Conservation (phyloP, 1,140 invertebrate genomes). For the Drosophila lacertosa region DNA sequence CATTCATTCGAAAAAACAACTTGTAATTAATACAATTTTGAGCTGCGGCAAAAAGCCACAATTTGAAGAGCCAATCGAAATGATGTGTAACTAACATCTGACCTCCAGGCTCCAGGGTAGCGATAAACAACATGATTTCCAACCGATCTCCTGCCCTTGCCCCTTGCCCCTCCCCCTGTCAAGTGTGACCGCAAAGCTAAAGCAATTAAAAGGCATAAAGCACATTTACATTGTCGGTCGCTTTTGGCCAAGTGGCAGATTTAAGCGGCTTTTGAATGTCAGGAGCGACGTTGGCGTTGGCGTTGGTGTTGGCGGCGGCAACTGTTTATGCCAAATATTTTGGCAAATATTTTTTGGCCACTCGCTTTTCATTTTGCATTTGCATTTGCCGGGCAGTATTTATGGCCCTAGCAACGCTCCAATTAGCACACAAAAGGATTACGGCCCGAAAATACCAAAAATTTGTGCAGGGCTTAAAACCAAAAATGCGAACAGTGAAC, state of each 20-base stretch:
- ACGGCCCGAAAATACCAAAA: conserved; percentile 62
- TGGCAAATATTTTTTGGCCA: conserved; percentile 49
- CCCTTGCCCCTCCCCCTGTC: background rate
- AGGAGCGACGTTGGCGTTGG: no score
- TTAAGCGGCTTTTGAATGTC: conserved; percentile 65
- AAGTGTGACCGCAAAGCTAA: conserved; percentile 41
- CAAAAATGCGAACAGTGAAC: conserved; percentile 26
- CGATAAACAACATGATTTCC: background rate
- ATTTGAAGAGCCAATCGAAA: conserved; percentile 25
- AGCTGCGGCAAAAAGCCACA: conserved; percentile 4
- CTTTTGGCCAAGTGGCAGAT: conserved; percentile 47
- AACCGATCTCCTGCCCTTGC: background rate
- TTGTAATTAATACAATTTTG: conserved; percentile 17
- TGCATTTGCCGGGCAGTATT: conserved; percentile 35
- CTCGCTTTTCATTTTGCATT: no score
- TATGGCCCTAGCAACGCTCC: conserved; percentile 70
- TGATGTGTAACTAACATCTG: conserved; percentile 1
- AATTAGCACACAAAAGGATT: conserved; percentile 80
- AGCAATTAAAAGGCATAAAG: conserved; percentile 65
- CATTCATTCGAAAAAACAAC: background rate
- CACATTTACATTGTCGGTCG: conserved; percentile 61
- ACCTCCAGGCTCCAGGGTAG: background rate
- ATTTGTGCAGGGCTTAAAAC: conserved; percentile 32
- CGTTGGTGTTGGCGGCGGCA: no score
- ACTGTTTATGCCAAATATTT: conserved; percentile 63